These are phyloP conservation scores for Drosophila longiperda DNA, from an alignment of 2,888 invertebrate species.

Conservation along the genomic window DNA sequence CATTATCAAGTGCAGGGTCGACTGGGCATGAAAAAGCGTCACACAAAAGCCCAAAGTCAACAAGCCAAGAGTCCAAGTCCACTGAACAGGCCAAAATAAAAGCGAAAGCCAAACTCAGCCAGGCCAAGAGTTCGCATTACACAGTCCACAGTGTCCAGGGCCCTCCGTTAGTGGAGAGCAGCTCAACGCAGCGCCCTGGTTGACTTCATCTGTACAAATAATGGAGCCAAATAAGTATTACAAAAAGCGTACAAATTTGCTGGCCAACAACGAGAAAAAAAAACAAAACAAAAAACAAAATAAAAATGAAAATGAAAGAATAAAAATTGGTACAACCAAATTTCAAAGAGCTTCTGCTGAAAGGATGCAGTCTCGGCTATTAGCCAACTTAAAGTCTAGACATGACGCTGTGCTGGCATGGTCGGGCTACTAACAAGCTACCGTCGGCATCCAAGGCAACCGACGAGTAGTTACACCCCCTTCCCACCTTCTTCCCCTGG, in stretches of 20 bases:
- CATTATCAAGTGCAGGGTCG: constrained; percentile 72
- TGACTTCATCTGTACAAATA: constrained; percentile 69
- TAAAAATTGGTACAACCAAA: constrained; percentile 40
- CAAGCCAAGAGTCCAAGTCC: constrained; percentile 37
- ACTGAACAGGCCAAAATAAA: constrained; percentile 36
- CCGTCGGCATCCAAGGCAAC: constrained; percentile 76
- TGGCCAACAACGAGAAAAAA: constrained; percentile 24
- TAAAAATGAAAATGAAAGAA: constrained; percentile 3
- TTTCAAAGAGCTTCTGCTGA: constrained; percentile 44
- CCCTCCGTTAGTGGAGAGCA: constrained; percentile 9
- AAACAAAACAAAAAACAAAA: constrained; percentile 4
- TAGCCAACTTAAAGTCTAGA: constrained; percentile 79
- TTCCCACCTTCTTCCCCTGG: too few relatives aligned
- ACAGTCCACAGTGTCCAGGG: constrained; percentile 1
- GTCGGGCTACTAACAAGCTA: constrained; percentile 64
- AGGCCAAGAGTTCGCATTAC: constrained; percentile 13
- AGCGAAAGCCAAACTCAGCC: constrained; percentile 24
- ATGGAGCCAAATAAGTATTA: constrained; percentile 75
- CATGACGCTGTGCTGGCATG: constrained; percentile 27
- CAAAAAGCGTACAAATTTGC: constrained; percentile 76
- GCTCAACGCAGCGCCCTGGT: constrained; percentile 47
- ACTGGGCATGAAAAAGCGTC: constrained; percentile 57
- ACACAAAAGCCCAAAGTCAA: constrained; percentile 66
- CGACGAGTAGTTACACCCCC: constrained; percentile 33
- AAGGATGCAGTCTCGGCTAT: constrained; percentile 62